Base-by-base conservation (phyloP, 2,797 vertebrate species). In the Emys orbicularis region DNA sequence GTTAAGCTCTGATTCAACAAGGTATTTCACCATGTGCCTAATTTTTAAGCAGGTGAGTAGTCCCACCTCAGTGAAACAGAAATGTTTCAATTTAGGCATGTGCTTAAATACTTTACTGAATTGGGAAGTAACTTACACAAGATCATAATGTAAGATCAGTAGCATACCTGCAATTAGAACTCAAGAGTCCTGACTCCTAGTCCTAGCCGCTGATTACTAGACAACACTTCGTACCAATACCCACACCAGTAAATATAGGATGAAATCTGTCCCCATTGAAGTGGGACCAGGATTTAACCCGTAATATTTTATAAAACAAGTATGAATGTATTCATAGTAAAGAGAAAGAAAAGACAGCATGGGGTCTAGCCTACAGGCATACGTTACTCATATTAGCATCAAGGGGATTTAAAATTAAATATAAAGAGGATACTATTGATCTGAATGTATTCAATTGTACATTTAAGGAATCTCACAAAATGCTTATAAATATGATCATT, bases 331-430 rank as follows among this genome's bases (percentile, higher is more conserved):
- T 96, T 97, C 94, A 95, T 96, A 90, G 84, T 72, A 92, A 91
- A 79, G 93, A 89, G 83, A 96, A 97, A 92, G 54, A 84, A 96
- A 94, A 74, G 31, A 93, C 37, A 90, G 89, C 88, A 53, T 52
- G 21, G 59, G 54, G 41, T 89, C 50, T 85, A 91, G 92, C 85
- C 86, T 92, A 84, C 50, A 90, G 0, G 56, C 95, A 96, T 96
- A 83, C 96, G 95, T 96, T 97, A 96, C 86, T 97, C 88, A 79
- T 95, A 96, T 96, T 97, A 96, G 77, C 90, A 95, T 95, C 2
- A 0, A 80, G 94, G 96, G 95, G 90, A 95, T 94, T 96, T 96
- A 95, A 94, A 94, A 93, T 72, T 92, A 92, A 95, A 93, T 95
- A 95, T 93, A 95, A 94, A 95, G 93, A 95, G 87, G 83, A 94